Evolutionary conservation across 2,113 vertebrate genomes (phyloP).

Genomic region (Phylloscopus trochilus): DNA sequence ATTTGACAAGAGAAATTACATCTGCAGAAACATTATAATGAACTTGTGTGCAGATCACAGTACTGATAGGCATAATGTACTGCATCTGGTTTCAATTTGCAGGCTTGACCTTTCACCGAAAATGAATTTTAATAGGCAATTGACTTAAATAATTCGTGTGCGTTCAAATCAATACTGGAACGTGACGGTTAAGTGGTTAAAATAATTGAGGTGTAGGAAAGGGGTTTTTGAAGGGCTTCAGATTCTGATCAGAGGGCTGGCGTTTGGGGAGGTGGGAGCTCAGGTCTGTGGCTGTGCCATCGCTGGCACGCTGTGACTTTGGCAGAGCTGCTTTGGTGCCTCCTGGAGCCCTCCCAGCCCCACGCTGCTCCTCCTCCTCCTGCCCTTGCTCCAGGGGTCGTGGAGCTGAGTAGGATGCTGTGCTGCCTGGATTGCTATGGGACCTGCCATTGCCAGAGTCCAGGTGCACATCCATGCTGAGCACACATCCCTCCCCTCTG

Average conservation of each 20-base stretch:
- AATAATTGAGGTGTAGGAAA: conserved; percentile 24
- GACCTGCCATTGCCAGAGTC: neutral
- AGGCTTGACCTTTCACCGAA: conserved; percentile 33
- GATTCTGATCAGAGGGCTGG: neutral
- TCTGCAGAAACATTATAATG: conserved; percentile 36
- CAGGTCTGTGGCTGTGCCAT: neutral
- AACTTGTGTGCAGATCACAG: conserved; percentile 31
- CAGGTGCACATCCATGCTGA: neutral
- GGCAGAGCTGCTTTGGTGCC: neutral
- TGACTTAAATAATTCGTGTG: conserved; percentile 55
- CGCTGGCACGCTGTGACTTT: rapidly evolving
- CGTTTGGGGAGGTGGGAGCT: neutral
- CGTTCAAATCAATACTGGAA: conserved; percentile 34
- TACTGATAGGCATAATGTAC: conserved; percentile 27
- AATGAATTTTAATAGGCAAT: conserved; percentile 67
- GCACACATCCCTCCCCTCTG: neutral
- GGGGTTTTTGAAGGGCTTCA: neutral
- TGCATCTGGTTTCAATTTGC: conserved; percentile 56
- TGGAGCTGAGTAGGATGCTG: neutral
- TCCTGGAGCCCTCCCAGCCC: neutral
- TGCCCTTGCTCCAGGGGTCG: neutral
- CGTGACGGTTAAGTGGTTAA: conserved; percentile 21
- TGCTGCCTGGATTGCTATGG: neutral
- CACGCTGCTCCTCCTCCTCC: neutral
- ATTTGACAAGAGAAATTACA: conserved; percentile 10